These are phyloP conservation scores for Hirtodrosophila duncani DNA, from an alignment of 2,888 invertebrate species.

Conservation along the genomic window DNA sequence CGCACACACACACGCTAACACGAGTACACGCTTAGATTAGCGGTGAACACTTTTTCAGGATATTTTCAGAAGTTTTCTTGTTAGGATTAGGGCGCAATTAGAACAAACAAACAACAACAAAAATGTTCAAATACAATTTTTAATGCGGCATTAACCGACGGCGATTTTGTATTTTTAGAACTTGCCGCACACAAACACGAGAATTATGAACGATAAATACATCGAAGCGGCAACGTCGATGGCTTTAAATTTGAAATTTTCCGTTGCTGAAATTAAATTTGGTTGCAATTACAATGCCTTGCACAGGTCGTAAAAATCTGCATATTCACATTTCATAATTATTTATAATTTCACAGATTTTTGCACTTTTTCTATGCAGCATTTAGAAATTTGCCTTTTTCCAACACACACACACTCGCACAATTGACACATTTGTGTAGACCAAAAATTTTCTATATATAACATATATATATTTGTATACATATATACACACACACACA, in stretches of 20 bases:
- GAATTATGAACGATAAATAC: too few species aligned
- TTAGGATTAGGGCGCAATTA: conserved; percentile 29
- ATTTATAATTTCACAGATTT: conserved; percentile 12
- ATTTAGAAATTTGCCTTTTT: conserved; percentile 19
- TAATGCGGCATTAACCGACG: conserved; percentile 39
- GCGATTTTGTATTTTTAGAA: conserved; percentile 68
- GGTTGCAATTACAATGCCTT: too few species aligned
- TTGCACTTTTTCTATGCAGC: conserved; percentile 32
- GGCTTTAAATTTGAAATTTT: conserved; percentile 30
- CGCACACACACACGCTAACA: too few species aligned
- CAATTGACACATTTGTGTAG: conserved; percentile 16
- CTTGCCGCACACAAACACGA: conserved; percentile 34
- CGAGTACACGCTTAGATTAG: too few species aligned
- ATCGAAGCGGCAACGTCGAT: conserved; percentile 27
- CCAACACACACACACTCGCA: conserved; percentile 15
- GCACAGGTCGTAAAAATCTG: too few species aligned
- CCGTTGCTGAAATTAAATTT: conserved; percentile 13
- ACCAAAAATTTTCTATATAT: conserved; percentile 56
- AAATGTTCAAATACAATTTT: conserved; percentile 35
- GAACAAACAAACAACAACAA: background rate
- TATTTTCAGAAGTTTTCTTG: conserved; percentile 1
- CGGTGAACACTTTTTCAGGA: conserved; percentile 6
- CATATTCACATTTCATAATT: too few species aligned
- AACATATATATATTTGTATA: too few species aligned
- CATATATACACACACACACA: conserved; percentile 58